Base-by-base conservation (phyloP, 2,888 invertebrate species). In the Corbicula japonica region DNA sequence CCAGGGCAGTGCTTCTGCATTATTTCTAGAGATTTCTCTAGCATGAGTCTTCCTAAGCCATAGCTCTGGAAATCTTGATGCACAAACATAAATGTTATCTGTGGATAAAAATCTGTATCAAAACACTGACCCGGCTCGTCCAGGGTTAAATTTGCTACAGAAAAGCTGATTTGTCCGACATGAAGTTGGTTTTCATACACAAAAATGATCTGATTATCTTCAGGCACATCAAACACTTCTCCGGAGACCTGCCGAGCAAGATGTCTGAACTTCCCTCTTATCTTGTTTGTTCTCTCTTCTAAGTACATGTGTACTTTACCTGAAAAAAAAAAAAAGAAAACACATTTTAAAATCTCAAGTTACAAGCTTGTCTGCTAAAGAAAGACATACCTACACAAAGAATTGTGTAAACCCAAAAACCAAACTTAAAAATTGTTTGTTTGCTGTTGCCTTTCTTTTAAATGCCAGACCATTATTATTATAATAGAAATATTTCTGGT, bases 151-250 rank as follows among this genome's bases (percentile, higher is more conserved):
- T 86, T 76, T 26, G 84, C 75, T 12, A 76, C 34, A 23, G 78
- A 74, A 58, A 86, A 87, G 62, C 81, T 74, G 21, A 87, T 68
- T 46, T 80, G 77, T n/a, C 85, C 88, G 21, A 85, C 73, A 4
- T 76, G 69, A 26, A 74, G 61, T 18, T 70, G 54, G n/a, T 72
- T 76, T 26, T 80, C 72, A 65, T 85, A 87, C 23, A 73, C 72
- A 71, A 89, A 85, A 5, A 87, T 28, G n/a, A 87, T 76, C 8
- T 56, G 30, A 50, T 87, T 86, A 3, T 86, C 79, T 35, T 87
- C 87, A n/a, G 88, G 89, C 5, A 87, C 78, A 61, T 89, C 88
- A 78, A 80, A 89, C 1, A 81, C 82, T 58, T 84, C 85, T 10
- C 88, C 74, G 28, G 86, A 82, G 0, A 87, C 85, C n/a, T 89